Conservation (phyloP, 2,888 invertebrate genomes). For the Neria commutata region DNA sequence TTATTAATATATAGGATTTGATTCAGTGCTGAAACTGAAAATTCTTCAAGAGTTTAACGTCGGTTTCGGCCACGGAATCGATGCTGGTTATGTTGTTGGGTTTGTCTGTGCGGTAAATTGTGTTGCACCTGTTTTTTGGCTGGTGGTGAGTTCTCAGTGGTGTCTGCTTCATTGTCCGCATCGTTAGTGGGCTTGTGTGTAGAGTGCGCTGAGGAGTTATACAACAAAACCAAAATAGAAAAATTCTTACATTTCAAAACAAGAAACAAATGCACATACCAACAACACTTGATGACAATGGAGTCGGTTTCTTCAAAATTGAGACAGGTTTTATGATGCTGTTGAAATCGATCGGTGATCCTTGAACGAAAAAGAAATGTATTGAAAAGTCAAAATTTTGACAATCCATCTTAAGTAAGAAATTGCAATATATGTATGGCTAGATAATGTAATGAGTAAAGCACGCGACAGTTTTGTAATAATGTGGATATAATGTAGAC, state of each 20-base stretch:
- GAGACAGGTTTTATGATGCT: constrained; percentile 32
- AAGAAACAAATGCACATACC: neutral
- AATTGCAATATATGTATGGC: constrained; percentile 1
- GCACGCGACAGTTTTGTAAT: no score
- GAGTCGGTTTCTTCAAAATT: constrained; percentile 29
- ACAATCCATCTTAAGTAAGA: constrained; percentile 9
- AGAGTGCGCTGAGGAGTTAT: constrained; percentile 35
- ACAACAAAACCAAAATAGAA: neutral
- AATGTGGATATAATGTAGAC: no score
- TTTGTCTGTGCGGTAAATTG: constrained; percentile 23
- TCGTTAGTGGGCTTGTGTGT: constrained; percentile 36
- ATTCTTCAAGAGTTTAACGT: constrained; percentile 36
- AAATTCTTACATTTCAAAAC: neutral
- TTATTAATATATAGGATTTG: no score
- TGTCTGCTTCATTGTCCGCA: constrained; percentile 21
- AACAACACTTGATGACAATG: constrained; percentile 33
- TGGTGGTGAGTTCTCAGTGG: constrained; percentile 21
- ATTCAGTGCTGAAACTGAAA: no score
- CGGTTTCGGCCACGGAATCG: constrained; percentile 47
- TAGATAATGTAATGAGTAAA: neutral
- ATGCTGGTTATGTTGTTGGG: constrained; percentile 38
- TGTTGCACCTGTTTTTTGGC: constrained; percentile 14
- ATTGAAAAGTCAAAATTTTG: constrained; percentile 8
- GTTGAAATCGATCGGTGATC: constrained; percentile 47
- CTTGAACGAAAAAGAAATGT: constrained; percentile 34